Percentiles rank a stretch among this genome's conserved stretches.
phyloP scores from a whole-genome alignment of 2,113 vertebrate species.

The Capreolus pygargus region DNA sequence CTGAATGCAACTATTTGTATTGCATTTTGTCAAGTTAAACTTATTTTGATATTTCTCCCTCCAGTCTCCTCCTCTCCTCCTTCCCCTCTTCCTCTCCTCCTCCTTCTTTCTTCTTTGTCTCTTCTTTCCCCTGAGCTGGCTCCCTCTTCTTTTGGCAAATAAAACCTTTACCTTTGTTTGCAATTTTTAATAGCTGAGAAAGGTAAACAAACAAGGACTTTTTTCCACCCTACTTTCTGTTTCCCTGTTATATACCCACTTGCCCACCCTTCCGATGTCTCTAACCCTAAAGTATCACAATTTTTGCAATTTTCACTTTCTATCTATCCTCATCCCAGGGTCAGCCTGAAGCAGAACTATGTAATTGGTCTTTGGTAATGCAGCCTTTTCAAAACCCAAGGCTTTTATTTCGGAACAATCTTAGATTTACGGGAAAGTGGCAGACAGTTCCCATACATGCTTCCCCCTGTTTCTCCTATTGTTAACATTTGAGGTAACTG shows the following conservation, averaged over 20 bases:
- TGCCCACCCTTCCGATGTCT: background rate
- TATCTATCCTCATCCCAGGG: background rate
- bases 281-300: background rate
- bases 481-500: background rate
- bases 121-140: background rate
- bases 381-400: background rate
- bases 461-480: background rate
- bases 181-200: background rate
- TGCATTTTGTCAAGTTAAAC: conserved; percentile 38
- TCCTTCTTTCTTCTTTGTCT: background rate
- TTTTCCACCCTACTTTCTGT: background rate
- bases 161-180: background rate
- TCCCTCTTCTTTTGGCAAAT: background rate
- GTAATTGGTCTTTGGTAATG: background rate
- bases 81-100: background rate
- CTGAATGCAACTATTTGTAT: background rate
- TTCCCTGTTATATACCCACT: background rate
- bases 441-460: background rate
- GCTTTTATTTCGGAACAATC: background rate
- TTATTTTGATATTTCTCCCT: background rate
- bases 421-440: background rate
- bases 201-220: background rate
- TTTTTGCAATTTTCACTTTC: background rate
- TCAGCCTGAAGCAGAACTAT: background rate
- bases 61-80: background rate